Evolutionary conservation across 2,888 invertebrate genomes (phyloP).

Genomic region (Phyllotreta cruciferae): DNA sequence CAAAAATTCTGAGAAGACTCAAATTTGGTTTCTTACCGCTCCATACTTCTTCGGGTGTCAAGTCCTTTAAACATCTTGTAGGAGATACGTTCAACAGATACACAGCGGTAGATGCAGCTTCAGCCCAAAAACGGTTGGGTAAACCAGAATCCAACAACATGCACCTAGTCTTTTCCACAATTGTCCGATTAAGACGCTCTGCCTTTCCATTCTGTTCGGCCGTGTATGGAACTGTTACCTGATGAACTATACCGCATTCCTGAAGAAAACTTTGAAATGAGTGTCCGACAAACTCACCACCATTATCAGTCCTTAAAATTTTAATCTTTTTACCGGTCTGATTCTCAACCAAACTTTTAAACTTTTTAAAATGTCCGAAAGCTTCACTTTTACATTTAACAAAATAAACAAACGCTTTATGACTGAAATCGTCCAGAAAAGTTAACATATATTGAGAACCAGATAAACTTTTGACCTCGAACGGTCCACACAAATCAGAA

Average conservation of each 20-base stretch:
- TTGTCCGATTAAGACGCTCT: slow-evolving; percentile 43
- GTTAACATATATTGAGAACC: slow-evolving; percentile 22
- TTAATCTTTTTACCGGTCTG: slow-evolving; percentile 33
- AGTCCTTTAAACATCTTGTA: slow-evolving; percentile 9
- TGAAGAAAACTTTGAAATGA: slow-evolving; percentile 15
- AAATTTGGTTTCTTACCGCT: slow-evolving; percentile 28
- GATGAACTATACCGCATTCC: slow-evolving; percentile 20
- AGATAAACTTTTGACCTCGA: slow-evolving; percentile 5
- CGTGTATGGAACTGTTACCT: slow-evolving; percentile 19
- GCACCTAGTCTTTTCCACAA: slow-evolving; percentile 46
- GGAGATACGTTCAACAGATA: slow-evolving; percentile 35
- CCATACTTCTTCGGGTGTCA: slow-evolving; percentile 24
- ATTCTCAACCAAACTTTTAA: slow-evolving; percentile 34
- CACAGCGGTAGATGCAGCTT: slow-evolving; percentile 45
- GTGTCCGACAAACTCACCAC: slow-evolving; percentile 27
- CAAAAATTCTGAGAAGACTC: slow-evolving; percentile 26
- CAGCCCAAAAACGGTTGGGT: slow-evolving; percentile 45
- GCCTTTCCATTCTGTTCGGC: slow-evolving; percentile 35
- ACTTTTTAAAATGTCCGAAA: slow-evolving; percentile 32
- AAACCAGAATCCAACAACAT: slow-evolving; percentile 44
- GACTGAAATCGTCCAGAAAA: slow-evolving; percentile 37
- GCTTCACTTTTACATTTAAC: slow-evolving; percentile 19
- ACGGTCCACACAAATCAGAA: slow-evolving; percentile 29
- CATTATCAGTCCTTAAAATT: slow-evolving; percentile 33
- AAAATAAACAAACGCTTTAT: slow-evolving; percentile 15